Percentiles rank a stretch among this genome's conserved stretches.
Evolutionary conservation across 2,888 invertebrate species (phyloP).

Genomic region (Mythimna ferrago): DNA sequence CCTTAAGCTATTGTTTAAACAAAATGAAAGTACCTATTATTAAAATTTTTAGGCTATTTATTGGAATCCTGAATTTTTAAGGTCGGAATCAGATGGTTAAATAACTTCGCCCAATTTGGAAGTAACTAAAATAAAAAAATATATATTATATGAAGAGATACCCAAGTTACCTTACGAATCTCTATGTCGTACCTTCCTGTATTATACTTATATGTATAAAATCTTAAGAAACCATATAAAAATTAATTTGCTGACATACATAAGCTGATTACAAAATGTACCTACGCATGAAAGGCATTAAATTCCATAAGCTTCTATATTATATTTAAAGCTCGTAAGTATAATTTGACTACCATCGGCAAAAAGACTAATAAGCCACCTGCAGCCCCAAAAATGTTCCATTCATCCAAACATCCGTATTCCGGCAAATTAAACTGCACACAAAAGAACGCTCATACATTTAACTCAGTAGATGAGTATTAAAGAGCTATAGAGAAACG

Average conservation of each 20-base stretch:
- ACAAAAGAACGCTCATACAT: constrained; percentile 26
- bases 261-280: constrained; percentile 30
- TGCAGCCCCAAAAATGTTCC: constrained; percentile 31
- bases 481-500: constrained; percentile 60
- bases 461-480: constrained; percentile 47
- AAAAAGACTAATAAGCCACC: constrained; percentile 21
- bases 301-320: neutral
- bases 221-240: constrained; percentile 25
- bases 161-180: too few relatives aligned
- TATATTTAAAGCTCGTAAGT: neutral
- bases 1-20: too few relatives aligned
- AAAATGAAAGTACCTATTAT: too few relatives aligned
- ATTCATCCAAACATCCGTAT: constrained; percentile 24
- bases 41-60: too few relatives aligned
- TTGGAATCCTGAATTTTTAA: too few relatives aligned
- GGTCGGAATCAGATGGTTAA: too few relatives aligned
- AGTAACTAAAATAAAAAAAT: too few relatives aligned
- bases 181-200: too few relatives aligned
- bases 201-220: neutral
- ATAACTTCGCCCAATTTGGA: too few relatives aligned
- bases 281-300: neutral
- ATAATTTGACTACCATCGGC: neutral
- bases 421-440: constrained; percentile 32
- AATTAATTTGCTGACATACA: constrained; percentile 14
- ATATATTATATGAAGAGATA: too few relatives aligned